Percentiles rank a stretch among this genome's conserved stretches.
phyloP scores from a whole-genome alignment of 2,797 vertebrate species.

The Aphelocoma californica region DNA sequence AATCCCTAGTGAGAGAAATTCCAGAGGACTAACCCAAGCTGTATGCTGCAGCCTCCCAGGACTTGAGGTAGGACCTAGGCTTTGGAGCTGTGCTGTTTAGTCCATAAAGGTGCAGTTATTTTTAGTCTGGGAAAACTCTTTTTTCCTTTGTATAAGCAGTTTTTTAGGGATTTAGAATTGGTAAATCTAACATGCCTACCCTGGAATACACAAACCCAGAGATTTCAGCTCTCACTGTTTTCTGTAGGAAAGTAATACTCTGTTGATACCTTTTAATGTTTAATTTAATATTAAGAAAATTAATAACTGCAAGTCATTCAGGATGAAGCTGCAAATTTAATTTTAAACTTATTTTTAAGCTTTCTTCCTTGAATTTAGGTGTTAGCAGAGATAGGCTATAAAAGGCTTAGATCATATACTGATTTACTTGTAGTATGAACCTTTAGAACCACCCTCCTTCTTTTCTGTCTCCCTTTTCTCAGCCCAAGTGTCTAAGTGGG shows the following conservation, averaged over 20 bases:
- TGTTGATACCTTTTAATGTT: background rate
- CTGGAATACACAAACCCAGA: background rate
- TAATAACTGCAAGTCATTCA: background rate
- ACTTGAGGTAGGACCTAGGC: background rate
- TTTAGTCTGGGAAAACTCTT: background rate
- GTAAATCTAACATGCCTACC: background rate
- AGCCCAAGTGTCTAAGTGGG: background rate
- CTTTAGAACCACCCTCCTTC: background rate
- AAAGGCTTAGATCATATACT: background rate
- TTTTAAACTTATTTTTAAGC: background rate
- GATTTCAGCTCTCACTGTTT: fast-evolving
- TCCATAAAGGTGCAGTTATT: background rate
- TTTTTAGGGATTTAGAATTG: background rate
- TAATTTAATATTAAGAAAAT: background rate
- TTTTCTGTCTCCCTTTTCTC: background rate
- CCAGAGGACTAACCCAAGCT: background rate
- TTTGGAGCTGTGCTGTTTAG: background rate
- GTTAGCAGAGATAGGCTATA: background rate
- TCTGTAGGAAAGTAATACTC: background rate
- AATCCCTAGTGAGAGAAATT: background rate
- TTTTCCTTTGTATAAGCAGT: background rate
- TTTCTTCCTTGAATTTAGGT: background rate
- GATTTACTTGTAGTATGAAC: background rate
- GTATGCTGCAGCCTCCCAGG: background rate
- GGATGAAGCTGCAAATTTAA: background rate